Percentiles rank a stretch among this genome's conserved stretches.
Evolutionary conservation across 2,113 vertebrate genomes (phyloP).

Genomic region (Calyptomena viridis): DNA sequence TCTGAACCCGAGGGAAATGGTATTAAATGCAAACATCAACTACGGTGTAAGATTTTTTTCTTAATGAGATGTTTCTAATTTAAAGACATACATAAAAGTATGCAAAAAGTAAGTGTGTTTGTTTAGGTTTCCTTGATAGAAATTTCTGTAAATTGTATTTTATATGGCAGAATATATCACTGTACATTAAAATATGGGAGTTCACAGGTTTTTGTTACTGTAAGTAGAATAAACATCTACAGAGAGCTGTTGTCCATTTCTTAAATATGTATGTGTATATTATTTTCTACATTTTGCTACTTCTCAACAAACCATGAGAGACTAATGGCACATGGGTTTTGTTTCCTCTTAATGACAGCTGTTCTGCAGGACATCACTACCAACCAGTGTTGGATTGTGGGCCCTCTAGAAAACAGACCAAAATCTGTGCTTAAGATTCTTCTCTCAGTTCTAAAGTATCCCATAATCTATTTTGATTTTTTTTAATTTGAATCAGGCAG

Average conservation of each 20-base stretch:
- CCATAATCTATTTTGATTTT: neutral
- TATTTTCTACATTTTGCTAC: neutral
- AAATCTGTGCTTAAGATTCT: neutral
- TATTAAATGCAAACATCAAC: conserved; percentile 45
- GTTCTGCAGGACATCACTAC: neutral
- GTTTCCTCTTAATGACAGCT: neutral
- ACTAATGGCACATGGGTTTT: accelerated
- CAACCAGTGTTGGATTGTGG: neutral
- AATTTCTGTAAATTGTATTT: conserved; percentile 80
- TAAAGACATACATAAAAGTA: conserved; percentile 70
- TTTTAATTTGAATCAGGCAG: neutral
- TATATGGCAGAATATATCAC: conserved; percentile 75
- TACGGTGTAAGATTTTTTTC: conserved; percentile 55
- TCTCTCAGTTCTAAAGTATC: neutral
- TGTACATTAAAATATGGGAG: conserved; percentile 73
- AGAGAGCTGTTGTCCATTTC: conserved; percentile 27
- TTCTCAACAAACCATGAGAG: neutral
- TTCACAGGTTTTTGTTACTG: conserved; percentile 79
- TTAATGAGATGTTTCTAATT: conserved; percentile 75
- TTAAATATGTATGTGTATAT: neutral
- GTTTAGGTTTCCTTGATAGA: conserved; percentile 73
- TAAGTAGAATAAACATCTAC: conserved; percentile 80
- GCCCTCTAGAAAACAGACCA: neutral
- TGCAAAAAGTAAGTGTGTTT: conserved; percentile 75
- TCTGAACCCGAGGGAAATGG: neutral